Base-by-base conservation (phyloP, 37 sponge, comb jelly and placozoan species). In the Dysidea cf. avara region DNA sequence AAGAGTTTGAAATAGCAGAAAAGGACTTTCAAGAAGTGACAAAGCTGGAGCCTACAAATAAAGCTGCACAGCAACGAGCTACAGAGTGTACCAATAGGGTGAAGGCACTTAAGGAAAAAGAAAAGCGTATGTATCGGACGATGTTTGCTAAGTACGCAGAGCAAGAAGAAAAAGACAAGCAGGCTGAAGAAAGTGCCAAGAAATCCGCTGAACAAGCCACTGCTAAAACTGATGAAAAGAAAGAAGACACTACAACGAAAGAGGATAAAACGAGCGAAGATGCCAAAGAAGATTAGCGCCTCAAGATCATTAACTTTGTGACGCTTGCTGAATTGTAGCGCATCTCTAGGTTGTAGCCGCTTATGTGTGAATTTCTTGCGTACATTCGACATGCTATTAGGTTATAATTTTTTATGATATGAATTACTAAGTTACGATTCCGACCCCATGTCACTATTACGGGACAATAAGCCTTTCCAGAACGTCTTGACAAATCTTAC, bases 1-100 rank as follows among this genome's bases (percentile, higher is more conserved):
- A 92, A 53, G 90, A 96, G 39, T 97, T 76, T 70, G 75, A 75
- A 7, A 85, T 85, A 12, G 94, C 97, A n/a, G 64, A 84, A 29
- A 53, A 38, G 7, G 82, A 78, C 49, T 94, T 94, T 63, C 69
- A 97, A 21, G 78, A 80, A 18, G 91, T 91, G 20, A 72, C 91
- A 18, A 78, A 78, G 71, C 46, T 87, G 59, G 99, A 97, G 43
- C 84, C 95, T 1, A 56, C 74, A 48, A 97, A 97, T 77, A 84
- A 82, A 48, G 92, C 88, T 5, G 99, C 92, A 21, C 49, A 64
- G 46, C 35, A 68, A 22, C 80, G 73, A 36, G 21, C 81, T 29
- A 55, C 20, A 1, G 20, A 38, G n/a, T 72, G 76, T 24, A 57
- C 56, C 36, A 71, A 85, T 29, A 85, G 65, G 54, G 37, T 78